Percentiles rank a stretch among this genome's conserved stretches.
Conservation (phyloP, 2,113 vertebrate species). For the Polypterus senegalus region DNA sequence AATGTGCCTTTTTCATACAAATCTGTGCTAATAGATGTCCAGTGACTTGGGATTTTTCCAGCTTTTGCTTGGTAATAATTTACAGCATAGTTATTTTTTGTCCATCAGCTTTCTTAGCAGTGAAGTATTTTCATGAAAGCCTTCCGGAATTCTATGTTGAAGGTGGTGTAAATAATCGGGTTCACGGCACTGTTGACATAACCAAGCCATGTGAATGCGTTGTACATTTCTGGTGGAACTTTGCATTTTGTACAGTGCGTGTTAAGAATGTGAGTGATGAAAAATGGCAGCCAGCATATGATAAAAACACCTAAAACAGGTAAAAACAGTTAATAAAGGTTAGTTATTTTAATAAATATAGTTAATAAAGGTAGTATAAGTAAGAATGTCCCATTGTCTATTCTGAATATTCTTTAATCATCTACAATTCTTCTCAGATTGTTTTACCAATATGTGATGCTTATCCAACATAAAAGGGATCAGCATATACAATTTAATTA, state of each 20-base stretch:
- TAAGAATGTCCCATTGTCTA: no score
- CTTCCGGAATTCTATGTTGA: conserved; percentile 94
- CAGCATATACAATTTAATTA: no score
- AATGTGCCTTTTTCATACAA: no score
- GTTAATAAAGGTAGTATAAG: no score
- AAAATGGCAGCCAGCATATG: conserved; percentile 97
- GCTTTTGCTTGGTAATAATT: no score
- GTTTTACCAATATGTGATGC: no score
- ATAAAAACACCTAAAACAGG: conserved; percentile 81
- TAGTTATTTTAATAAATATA: no score
- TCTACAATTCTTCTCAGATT: no score
- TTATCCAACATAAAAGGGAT: no score
- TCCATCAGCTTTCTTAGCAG: conserved; percentile 52
- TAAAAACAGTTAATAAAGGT: not conserved
- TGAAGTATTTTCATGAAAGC: conserved; percentile 96
- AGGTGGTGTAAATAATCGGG: conserved; percentile 96
- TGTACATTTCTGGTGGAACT: conserved; percentile 83
- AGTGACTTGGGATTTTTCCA: no score
- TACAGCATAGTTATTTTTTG: not conserved
- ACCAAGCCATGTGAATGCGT: conserved; percentile 91
- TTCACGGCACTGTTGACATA: conserved; percentile 96
- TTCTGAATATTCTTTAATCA: no score
- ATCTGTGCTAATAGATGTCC: no score
- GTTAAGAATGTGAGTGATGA: conserved; percentile 96
- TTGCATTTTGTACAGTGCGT: conserved; percentile 82